Base-by-base conservation (phyloP, 2,113 vertebrate species). In the Copsychus sechellarum region DNA sequence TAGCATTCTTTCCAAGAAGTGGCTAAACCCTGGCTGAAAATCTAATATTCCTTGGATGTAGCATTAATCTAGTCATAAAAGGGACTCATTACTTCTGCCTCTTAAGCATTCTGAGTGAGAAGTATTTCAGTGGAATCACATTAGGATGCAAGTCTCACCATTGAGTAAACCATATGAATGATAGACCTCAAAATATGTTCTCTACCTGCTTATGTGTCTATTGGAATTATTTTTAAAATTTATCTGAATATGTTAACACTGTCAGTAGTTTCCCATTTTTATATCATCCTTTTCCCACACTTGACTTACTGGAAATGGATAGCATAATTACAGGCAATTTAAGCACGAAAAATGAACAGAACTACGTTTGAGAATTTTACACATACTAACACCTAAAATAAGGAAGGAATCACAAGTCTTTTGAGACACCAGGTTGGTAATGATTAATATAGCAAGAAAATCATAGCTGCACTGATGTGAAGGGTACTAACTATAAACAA, bases 361-460 rank as follows among this genome's bases (percentile, higher is more conserved):
- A 81, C 19, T 62, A 19, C 3, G 0, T 73, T 65, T 61, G 62
- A 95, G 51, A 20, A 43, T 69, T 92, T 86, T 69, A 70, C 50
- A 88, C 42, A 84, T 17, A 50, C 17, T 57, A 48, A 50, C 5
- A 74, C 61, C 36, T 88, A 77, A 88, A 88, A 82, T 36, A 57
- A 61, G 48, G 51, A 89, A 66, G 43, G 69, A 95, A 94, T 70
- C 38, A 61, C 16, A 73, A 88, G 26, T 42, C 38, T 84, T 70
- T 36, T 53, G 48, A 82, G 79, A 66, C 31, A 81, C 20, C n/a
- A 56, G n/a, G 56, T 34, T 83, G 45, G 11, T 77, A 25, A 51
- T 78, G 67, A 88, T 81, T 86, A 78, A 72, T 61, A 77, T 5
- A 88, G 64, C 25, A 89, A 73, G 58, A 65, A 95, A 89, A 89